Base-by-base conservation (phyloP, 1,140 invertebrate genomes). In the Sesamia nonagrioides region DNA sequence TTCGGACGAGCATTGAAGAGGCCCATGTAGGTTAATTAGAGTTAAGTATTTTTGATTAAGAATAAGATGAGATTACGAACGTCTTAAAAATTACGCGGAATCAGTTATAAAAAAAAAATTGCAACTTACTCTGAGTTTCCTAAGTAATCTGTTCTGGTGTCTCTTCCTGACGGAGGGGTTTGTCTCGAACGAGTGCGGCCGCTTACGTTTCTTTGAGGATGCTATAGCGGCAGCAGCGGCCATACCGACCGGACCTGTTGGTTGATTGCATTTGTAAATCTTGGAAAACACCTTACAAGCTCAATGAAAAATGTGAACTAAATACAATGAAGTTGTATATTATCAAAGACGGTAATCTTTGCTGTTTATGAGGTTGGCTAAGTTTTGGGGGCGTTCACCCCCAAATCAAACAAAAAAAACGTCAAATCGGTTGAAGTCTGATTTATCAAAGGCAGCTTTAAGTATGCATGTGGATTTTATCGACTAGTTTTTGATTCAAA, bases 181-280 rank as follows among this genome's bases (percentile, higher is more conserved):
- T 69, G 99, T 99, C 95, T 99, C 99, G 95, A 99, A 99, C 86
- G 98, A 98, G 95, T 99, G 98, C 42, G 98, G 98, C 86, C 98
- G 95, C 95, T 99, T 99, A 81, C 98, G 96, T 89, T 99, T 99
- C 91, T 99, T 99, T 0, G 98, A 98, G 15, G 98, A 99, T 7
- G 98, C 98, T 84, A 99, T 99, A 15, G 99, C 99, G 35, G 99
- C 99, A 5, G 99, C 99, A 18, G 99, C 99, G 11, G 99, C 99
- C 89, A 99, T 98, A 27, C 99, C 99, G 77, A 99, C 97, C 0
- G 99, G 98, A 77, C 98, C 98, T 98, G 48, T 9, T 6, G 35
- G 42, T 69, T 48, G 18, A 8, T 45, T 13, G 27, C 54, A 74
- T 48, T 63, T 45, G 15, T 69, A 69, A n/a, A 33, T 50, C 21